phyloP scores from a whole-genome alignment of 2,888 invertebrate genomes.

The Notodonta ziczac region DNA sequence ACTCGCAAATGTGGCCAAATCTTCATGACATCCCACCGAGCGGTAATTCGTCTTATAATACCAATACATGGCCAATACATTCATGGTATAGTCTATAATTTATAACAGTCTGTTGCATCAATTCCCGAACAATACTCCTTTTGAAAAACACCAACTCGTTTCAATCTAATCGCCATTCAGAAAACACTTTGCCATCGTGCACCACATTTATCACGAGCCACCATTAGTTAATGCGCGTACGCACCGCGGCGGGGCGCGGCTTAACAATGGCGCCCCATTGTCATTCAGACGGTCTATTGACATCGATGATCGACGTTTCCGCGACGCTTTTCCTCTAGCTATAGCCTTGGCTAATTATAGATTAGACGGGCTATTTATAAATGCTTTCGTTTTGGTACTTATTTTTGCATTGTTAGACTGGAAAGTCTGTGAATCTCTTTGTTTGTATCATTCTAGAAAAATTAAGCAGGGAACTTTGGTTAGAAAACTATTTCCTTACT shows the following conservation, averaged over 20 bases:
- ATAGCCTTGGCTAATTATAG: conserved; percentile 42
- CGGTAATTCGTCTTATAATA: too few relatives aligned
- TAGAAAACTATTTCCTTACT: not conserved
- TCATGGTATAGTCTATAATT: too few relatives aligned
- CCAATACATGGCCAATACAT: too few relatives aligned
- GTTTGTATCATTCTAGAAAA: too few relatives aligned
- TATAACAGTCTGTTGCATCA: too few relatives aligned
- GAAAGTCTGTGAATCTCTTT: not conserved
- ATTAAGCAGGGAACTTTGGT: too few relatives aligned
- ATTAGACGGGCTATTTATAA: conserved; percentile 18
- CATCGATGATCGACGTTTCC: conserved; percentile 25
- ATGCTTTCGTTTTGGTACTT: not conserved
- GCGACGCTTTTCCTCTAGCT: conserved; percentile 34
- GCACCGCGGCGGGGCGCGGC: conserved; percentile 9
- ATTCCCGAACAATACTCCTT: too few relatives aligned
- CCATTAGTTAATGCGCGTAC: conserved; percentile 7
- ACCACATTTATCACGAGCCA: conserved; percentile 5
- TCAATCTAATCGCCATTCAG: conserved; percentile 2
- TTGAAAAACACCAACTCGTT: not conserved
- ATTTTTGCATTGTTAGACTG: too few relatives aligned
- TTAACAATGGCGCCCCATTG: conserved; percentile 18
- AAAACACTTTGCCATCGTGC: conserved; percentile 1
- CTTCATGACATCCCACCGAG: too few relatives aligned
- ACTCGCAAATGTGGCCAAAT: too few relatives aligned
- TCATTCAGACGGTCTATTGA: conserved; percentile 25